Evolutionary conservation across 2,113 vertebrate species (phyloP).

Genomic region (Colaptes auratus): DNA sequence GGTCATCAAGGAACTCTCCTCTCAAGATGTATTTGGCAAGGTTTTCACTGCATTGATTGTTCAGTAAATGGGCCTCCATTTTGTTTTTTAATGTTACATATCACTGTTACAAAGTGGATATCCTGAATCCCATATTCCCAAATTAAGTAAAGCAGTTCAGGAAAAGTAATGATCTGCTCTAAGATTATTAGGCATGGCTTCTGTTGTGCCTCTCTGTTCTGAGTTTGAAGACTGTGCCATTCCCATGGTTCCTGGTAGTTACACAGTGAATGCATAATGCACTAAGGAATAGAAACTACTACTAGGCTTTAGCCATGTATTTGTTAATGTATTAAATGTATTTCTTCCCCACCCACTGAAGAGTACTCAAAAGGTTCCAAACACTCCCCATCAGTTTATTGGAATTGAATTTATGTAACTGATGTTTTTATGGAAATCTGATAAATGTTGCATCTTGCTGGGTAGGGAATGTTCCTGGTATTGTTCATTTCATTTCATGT

Average conservation of each 20-base stretch:
- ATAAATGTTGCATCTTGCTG: neutral
- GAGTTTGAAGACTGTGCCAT: neutral
- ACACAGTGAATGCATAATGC: neutral
- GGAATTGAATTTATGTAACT: neutral
- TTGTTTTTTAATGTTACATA: neutral
- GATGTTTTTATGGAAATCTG: neutral
- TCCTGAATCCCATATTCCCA: neutral
- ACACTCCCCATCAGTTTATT: neutral
- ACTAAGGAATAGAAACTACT: neutral
- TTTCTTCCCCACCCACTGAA: neutral
- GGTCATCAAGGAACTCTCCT: neutral
- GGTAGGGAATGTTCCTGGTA: neutral
- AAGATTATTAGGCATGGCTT: neutral
- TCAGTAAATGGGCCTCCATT: neutral
- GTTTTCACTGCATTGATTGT: neutral
- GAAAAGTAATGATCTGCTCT: neutral
- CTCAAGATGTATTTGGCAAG: neutral
- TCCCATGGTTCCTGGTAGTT: neutral
- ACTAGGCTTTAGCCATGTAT: neutral
- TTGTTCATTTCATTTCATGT: neutral
- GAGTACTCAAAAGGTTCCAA: neutral
- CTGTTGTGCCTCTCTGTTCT: neutral
- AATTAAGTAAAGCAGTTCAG: neutral
- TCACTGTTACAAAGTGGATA: neutral
- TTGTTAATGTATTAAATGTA: neutral